phyloP scores from a whole-genome alignment of 2,888 invertebrate genomes.

The Coleophora deauratella region DNA sequence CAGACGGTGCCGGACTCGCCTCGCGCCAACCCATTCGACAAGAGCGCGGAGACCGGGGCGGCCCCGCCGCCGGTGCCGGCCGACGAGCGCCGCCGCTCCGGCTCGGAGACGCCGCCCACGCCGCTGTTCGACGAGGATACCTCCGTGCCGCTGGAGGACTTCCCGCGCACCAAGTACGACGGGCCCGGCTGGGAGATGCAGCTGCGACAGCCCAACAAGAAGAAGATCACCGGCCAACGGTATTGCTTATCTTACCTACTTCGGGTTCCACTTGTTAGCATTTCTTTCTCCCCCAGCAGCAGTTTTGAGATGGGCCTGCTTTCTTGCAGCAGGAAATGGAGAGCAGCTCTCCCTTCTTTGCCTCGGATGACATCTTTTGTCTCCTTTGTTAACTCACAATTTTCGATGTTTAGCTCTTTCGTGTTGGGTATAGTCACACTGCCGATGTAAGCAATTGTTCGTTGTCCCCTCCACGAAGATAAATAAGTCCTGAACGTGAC shows the following conservation, averaged over 20 bases:
- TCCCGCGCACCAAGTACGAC: conserved; percentile 83
- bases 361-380: too few relatives aligned
- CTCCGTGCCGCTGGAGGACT: conserved; percentile 92
- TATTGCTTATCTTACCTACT: conserved; percentile 17
- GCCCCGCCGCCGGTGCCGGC: conserved; percentile 19
- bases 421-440: too few relatives aligned
- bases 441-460: too few relatives aligned
- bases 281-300: background rate
- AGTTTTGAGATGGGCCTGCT: background rate
- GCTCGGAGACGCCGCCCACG: conserved; percentile 88
- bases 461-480: too few relatives aligned
- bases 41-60: conserved; percentile 32
- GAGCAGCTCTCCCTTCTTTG: too few relatives aligned
- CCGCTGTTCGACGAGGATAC: conserved; percentile 96
- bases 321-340: too few relatives aligned
- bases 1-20: conserved; percentile 70
- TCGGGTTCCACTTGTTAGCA: conserved; percentile 23
- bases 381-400: too few relatives aligned
- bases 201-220: conserved; percentile 95
- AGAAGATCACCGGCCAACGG: conserved; percentile 94
- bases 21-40: conserved; percentile 86
- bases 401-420: too few relatives aligned
- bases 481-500: too few relatives aligned
- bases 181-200: conserved; percentile 98
- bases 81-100: conserved; percentile 25